Percentiles rank a stretch among this genome's conserved stretches.
Conservation (phyloP, 1,140 invertebrate species). For the Calycopis cecrops region DNA sequence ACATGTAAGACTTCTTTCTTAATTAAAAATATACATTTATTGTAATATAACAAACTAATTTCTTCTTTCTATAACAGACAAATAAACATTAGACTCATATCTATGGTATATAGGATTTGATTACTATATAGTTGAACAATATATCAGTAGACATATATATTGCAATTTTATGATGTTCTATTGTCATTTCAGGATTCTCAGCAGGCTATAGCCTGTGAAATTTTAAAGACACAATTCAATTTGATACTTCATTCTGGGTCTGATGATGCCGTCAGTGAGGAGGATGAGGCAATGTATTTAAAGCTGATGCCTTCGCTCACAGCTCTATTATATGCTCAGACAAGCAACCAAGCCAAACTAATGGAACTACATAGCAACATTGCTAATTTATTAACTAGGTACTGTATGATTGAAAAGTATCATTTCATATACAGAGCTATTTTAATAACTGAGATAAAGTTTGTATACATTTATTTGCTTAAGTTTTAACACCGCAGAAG, state of each 20-base stretch:
- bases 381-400: constrained; percentile 78
- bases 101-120: too few species aligned
- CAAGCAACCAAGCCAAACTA: constrained; percentile 77
- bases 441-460: too few species aligned
- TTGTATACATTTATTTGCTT: too few species aligned
- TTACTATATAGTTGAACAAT: too few species aligned
- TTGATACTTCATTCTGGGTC: constrained; percentile 77
- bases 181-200: constrained; percentile 75
- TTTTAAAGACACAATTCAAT: constrained; percentile 94
- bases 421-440: too few species aligned
- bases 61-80: too few species aligned
- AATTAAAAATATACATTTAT: too few species aligned
- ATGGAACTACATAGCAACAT: constrained; percentile 84
- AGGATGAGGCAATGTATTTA: constrained; percentile 84
- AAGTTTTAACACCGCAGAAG: too few species aligned
- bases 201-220: constrained; percentile 85
- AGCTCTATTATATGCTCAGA: constrained; percentile 81
- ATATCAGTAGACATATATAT: too few species aligned
- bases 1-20: constrained; percentile 26
- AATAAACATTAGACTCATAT: too few species aligned
- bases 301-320: constrained; percentile 84
- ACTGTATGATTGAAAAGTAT: background rate
- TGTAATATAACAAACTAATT: too few species aligned
- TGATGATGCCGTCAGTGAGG: constrained; percentile 73
- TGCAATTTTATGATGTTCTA: too few species aligned